phyloP scores from a whole-genome alignment of 2,888 invertebrate species.

The Apodemia mormo region DNA sequence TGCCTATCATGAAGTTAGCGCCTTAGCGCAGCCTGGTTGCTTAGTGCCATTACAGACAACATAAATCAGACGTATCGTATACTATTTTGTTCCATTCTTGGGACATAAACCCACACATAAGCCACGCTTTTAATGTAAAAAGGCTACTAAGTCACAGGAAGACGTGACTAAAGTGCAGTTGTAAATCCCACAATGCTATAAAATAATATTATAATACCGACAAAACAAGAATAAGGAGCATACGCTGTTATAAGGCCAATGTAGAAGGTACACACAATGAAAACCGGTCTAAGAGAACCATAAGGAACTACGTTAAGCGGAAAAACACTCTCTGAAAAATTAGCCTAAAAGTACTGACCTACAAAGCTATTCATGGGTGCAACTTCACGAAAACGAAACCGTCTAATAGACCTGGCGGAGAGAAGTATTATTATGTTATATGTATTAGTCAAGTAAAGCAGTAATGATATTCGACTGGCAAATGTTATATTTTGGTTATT shows the following conservation, averaged over 20 bases:
- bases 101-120: too few species aligned
- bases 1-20: too few species aligned
- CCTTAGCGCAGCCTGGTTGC: too few species aligned
- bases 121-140: too few species aligned
- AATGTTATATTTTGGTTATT: not conserved
- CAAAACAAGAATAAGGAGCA: not conserved
- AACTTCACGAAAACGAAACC: constrained; percentile 74
- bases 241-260: not conserved
- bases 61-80: too few species aligned
- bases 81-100: too few species aligned
- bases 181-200: too few species aligned
- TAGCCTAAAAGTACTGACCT: constrained; percentile 74
- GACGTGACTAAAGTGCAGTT: too few species aligned
- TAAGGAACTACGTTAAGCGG: constrained; percentile 37
- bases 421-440: constrained; percentile 42
- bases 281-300: constrained; percentile 23
- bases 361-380: constrained; percentile 74
- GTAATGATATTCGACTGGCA: constrained; percentile 9
- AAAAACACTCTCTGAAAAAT: constrained; percentile 51
- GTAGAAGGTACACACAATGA: not conserved
- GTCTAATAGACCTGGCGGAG: constrained; percentile 74
- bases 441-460: constrained; percentile 19
- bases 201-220: not conserved
- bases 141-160: too few species aligned
- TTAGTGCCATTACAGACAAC: too few species aligned